These are phyloP conservation scores for Antheraea mylitta DNA, from an alignment of 1,140 invertebrate genomes.

Conservation along the genomic window DNA sequence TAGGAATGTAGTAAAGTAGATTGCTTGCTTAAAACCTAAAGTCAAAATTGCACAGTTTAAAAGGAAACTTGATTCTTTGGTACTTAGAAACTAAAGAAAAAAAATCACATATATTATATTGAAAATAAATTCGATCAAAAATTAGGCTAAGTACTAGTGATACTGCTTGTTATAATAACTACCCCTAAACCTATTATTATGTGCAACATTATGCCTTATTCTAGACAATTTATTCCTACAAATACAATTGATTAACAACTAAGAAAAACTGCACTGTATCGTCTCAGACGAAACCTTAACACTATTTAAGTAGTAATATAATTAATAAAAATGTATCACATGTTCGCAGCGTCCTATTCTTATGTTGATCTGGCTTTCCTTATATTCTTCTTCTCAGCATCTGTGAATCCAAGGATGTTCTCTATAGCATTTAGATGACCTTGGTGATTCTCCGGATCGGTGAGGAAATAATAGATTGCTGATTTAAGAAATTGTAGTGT, in stretches of 20 bases:
- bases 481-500: conserved; percentile 93
- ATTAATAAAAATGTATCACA: conserved; percentile 54
- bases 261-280: conserved; percentile 31
- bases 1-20: conserved; percentile 34
- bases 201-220: conserved; percentile 39
- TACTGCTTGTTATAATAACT: conserved; percentile 31
- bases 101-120: conserved; percentile 58
- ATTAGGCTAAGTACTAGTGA: conserved; percentile 21
- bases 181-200: conserved; percentile 32
- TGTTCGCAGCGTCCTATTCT: conserved; percentile 57
- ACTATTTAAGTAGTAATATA: conserved; percentile 55
- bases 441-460: conserved; percentile 90
- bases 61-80: conserved; percentile 66
- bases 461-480: conserved; percentile 94
- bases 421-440: conserved; percentile 92
- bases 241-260: conserved; percentile 36
- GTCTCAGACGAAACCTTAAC: conserved; percentile 50
- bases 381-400: conserved; percentile 87
- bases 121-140: conserved; percentile 59
- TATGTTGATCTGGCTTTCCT: conserved; percentile 80
- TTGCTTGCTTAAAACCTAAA: conserved; percentile 41
- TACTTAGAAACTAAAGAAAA: conserved; percentile 53
- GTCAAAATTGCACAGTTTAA: conserved; percentile 67
- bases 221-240: conserved; percentile 26
- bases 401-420: conserved; percentile 90